Conservation (phyloP, 2,888 invertebrate genomes). For the Augochlorella aurata region DNA sequence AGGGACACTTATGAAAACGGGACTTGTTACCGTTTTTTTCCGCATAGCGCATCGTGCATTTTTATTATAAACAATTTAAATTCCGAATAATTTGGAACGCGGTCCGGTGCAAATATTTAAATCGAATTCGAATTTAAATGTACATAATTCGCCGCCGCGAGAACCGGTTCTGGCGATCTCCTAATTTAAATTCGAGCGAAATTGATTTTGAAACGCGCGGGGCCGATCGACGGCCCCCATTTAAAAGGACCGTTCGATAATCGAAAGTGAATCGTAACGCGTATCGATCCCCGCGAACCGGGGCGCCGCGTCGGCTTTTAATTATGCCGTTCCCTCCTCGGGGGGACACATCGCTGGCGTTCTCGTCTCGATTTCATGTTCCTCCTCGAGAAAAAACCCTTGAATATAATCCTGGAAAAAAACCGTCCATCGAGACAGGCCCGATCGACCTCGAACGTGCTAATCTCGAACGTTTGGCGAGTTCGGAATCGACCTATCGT, state of each 20-base stretch:
- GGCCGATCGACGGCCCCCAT: background rate
- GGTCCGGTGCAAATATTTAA: background rate
- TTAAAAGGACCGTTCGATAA: constrained; percentile 24
- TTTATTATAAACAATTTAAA: background rate
- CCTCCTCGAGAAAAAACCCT: background rate
- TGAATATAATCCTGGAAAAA: background rate
- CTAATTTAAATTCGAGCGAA: background rate
- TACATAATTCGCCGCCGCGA: background rate
- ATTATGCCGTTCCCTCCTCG: background rate
- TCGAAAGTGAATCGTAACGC: constrained; percentile 33
- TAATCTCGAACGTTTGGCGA: constrained; percentile 22
- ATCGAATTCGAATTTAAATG: background rate
- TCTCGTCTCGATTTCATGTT: background rate
- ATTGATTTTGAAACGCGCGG: constrained; percentile 14
- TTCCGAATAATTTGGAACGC: background rate
- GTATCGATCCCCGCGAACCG: background rate
- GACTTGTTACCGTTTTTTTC: background rate
- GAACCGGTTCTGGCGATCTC: background rate
- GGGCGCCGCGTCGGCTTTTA: background rate
- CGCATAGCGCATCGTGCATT: too few relatives aligned
- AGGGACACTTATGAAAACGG: too few relatives aligned
- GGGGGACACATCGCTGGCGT: background rate
- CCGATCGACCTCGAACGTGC: background rate
- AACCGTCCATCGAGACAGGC: background rate
- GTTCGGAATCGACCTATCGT: constrained; percentile 30